A percentile compares a stretch with the other conserved stretches of the same genome.
These are phyloP conservation scores for Lasioglossum malachurum DNA, from an alignment of 2,888 invertebrate genomes.

Conservation along the genomic window DNA sequence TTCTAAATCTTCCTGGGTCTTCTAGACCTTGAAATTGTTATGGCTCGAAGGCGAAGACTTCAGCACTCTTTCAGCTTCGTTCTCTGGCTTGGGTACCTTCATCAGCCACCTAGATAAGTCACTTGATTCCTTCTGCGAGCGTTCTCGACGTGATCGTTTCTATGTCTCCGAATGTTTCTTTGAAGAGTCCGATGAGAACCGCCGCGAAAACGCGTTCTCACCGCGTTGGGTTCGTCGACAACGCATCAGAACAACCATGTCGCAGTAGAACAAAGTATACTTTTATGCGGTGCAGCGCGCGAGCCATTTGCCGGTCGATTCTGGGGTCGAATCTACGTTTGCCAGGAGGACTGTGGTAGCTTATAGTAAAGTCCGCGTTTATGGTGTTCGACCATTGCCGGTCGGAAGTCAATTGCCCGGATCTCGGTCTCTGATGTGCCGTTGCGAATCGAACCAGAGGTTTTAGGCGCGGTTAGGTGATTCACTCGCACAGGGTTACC, in stretches of 20 bases:
- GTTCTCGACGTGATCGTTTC: constrained; percentile 64
- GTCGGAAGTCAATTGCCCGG: not conserved
- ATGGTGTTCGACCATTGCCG: not conserved
- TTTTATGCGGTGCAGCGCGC: constrained; percentile 74
- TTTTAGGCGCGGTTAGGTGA: constrained; percentile 62
- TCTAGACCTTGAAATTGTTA: not conserved
- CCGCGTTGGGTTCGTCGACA: constrained; percentile 54
- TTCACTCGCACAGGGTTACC: constrained; percentile 29
- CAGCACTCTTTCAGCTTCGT: constrained; percentile 62
- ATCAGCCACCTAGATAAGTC: constrained; percentile 72
- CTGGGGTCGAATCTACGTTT: constrained; percentile 53
- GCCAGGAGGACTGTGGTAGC: too few relatives aligned
- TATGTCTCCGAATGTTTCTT: not conserved
- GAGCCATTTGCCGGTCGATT: constrained; percentile 58
- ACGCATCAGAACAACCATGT: constrained; percentile 67
- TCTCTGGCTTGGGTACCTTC: constrained; percentile 70
- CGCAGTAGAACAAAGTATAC: constrained; percentile 39
- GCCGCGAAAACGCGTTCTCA: constrained; percentile 1
- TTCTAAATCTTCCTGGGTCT: not conserved
- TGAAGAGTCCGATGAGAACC: not conserved
- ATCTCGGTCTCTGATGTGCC: constrained; percentile 44
- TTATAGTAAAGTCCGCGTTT: not conserved
- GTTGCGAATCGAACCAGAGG: constrained; percentile 54
- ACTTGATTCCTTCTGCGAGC: constrained; percentile 59
- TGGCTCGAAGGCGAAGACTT: not conserved